Conservation (phyloP, 2,797 vertebrate species). For the Anas georgica region DNA sequence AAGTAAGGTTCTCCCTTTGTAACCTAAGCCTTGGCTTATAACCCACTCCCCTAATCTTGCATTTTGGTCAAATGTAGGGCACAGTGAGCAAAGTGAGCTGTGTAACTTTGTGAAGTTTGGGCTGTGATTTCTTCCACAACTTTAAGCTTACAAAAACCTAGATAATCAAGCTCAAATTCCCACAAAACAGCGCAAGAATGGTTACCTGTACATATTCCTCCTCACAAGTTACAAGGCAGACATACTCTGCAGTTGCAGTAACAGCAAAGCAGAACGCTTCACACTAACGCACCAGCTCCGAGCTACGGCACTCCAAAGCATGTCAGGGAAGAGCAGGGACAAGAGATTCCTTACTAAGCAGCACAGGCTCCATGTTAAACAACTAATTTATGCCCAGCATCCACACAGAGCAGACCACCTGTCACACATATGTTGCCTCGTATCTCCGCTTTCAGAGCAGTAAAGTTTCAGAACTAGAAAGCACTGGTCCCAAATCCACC, state of each 20-base stretch:
- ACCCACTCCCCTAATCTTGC: neutral
- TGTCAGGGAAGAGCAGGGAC: constrained; percentile 23
- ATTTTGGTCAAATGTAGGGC: neutral
- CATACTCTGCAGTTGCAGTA: neutral
- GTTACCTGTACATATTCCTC: neutral
- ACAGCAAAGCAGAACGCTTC: neutral
- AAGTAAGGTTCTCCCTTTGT: neutral
- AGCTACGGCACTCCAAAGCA: neutral
- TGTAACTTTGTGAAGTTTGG: neutral
- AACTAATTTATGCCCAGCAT: constrained; percentile 58
- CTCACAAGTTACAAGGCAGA: neutral
- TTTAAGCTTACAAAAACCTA: neutral
- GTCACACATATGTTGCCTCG: constrained; percentile 56
- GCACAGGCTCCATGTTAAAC: constrained; percentile 38
- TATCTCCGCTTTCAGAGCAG: constrained; percentile 47
- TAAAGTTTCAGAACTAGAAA: neutral
- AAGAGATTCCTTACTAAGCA: constrained; percentile 33
- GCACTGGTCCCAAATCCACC: neutral
- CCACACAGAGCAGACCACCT: constrained; percentile 63
- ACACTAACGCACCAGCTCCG: neutral
- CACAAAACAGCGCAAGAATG: neutral
- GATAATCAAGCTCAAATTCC: neutral
- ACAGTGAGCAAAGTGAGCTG: neutral
- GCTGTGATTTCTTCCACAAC: neutral
- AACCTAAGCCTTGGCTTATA: neutral